Evolutionary conservation across 1,140 invertebrate species (phyloP).

Genomic region (Brachionus plicatilis): DNA sequence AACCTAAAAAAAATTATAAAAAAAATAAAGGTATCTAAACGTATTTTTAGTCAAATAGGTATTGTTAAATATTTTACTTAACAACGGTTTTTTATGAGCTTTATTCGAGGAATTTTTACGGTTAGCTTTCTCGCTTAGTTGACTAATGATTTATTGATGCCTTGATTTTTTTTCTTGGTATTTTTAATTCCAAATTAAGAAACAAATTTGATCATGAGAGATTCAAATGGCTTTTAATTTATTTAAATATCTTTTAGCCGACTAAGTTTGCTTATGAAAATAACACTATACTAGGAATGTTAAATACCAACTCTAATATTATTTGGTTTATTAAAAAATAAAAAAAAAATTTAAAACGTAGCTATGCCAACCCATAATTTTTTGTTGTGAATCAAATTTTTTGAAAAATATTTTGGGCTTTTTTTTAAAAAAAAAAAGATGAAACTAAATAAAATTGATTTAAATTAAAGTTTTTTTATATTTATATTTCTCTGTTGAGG

Average conservation of each 20-base stretch:
- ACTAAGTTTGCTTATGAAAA: not conserved
- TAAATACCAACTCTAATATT: slow-evolving; percentile 1
- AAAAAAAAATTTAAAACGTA: not conserved
- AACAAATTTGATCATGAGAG: not conserved
- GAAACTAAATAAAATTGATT: not conserved
- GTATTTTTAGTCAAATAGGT: not conserved
- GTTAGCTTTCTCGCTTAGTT: not conserved
- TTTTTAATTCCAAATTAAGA: not conserved
- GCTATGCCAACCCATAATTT: slow-evolving; percentile 1
- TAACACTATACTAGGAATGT: slow-evolving; percentile 1
- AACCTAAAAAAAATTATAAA: not conserved
- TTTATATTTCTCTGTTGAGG: not conserved
- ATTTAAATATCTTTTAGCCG: not conserved
- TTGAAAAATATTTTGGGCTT: not conserved
- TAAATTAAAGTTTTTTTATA: not conserved
- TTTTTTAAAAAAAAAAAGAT: not conserved
- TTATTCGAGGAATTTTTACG: not conserved
- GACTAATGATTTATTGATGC: not conserved
- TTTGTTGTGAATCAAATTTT: not conserved
- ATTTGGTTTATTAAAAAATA: slow-evolving; percentile 23
- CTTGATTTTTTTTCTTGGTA: not conserved
- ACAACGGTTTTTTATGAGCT: not conserved
- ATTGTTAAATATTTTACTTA: slow-evolving; percentile 2
- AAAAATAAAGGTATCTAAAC: not conserved
- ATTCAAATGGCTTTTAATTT: not conserved